Percentiles rank a stretch among this genome's conserved stretches.
These are phyloP conservation scores for Synaphobranchus kaupii DNA, from an alignment of 2,797 vertebrate genomes.

Conservation along the genomic window DNA sequence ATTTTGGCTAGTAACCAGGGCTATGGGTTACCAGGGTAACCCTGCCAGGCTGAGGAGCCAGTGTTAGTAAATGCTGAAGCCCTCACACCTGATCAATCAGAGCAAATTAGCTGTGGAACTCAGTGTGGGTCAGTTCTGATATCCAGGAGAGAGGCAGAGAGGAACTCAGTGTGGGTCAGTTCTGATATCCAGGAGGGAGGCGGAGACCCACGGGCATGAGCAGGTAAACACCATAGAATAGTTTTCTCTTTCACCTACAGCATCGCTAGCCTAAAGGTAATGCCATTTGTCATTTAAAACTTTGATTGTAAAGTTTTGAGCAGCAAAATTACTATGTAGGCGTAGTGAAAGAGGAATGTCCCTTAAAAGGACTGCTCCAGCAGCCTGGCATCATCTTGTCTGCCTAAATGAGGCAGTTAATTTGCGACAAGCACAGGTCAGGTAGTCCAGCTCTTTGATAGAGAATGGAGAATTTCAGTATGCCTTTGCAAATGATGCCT, in stretches of 20 bases:
- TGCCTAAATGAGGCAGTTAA: background rate
- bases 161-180: background rate
- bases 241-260: background rate
- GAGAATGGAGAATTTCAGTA: background rate
- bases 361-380: background rate
- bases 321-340: background rate
- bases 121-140: background rate
- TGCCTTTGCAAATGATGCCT: background rate
- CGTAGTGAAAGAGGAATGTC: background rate
- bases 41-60: background rate
- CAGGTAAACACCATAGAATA: background rate
- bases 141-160: background rate
- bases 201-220: background rate
- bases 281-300: background rate
- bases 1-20: conserved; percentile 18
- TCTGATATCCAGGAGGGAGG: background rate
- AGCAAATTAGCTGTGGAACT: background rate
- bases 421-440: too few relatives aligned
- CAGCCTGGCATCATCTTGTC: background rate
- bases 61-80: background rate
- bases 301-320: background rate
- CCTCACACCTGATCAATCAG: background rate
- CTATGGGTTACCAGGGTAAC: conserved; percentile 23
- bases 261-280: too few relatives aligned
- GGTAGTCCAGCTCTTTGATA: background rate